Percentiles rank a stretch among this genome's conserved stretches.
Conservation (phyloP, 2,797 vertebrate species). For the Sphenopsis melanotis region DNA sequence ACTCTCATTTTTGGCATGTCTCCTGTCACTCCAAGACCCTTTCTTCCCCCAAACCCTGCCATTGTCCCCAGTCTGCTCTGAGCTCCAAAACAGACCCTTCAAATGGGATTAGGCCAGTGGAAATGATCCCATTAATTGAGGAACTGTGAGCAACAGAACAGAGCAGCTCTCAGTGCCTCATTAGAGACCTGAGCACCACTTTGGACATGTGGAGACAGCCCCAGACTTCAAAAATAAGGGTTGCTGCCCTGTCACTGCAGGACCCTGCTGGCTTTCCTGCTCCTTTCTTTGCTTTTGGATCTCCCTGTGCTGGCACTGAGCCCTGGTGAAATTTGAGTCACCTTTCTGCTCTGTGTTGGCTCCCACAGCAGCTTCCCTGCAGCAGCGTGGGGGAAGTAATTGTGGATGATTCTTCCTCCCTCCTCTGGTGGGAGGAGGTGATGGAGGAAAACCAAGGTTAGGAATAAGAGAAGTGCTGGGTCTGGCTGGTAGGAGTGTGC, state of each 20-base stretch:
- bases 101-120: background rate
- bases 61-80: background rate
- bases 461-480: background rate
- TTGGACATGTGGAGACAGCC: background rate
- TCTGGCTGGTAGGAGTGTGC: background rate
- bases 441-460: background rate
- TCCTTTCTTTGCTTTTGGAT: background rate
- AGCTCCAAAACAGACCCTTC: background rate
- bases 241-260: background rate
- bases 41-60: background rate
- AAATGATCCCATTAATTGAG: background rate
- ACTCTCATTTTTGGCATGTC: background rate
- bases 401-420: background rate
- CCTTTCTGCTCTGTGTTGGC: background rate
- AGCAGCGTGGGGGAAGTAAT: background rate
- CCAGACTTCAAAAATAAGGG: rapidly evolving
- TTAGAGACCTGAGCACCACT: background rate
- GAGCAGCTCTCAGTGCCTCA: background rate
- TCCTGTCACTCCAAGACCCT: background rate
- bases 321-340: background rate
- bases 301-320: background rate
- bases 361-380: background rate
- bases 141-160: background rate
- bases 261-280: background rate
- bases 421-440: background rate